Percentiles rank a stretch among this genome's conserved stretches.
Evolutionary conservation across 2,888 invertebrate species (phyloP).

Genomic region (Ophioninae sp.): DNA sequence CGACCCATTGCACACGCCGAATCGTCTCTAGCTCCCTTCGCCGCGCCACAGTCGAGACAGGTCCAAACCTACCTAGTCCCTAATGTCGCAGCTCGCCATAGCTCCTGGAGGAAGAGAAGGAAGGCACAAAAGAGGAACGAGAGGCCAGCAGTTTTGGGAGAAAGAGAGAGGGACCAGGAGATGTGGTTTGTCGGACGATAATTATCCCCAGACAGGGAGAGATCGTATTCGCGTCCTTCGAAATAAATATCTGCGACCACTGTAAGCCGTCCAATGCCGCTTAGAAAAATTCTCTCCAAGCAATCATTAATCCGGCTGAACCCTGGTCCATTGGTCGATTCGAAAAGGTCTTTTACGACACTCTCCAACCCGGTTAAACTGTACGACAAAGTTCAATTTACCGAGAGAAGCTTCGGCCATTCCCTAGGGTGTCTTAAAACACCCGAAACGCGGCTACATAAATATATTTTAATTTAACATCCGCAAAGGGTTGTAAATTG

Average conservation of each 20-base stretch:
- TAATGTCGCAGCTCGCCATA: slow-evolving; percentile 69
- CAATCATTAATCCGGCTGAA: slow-evolving; percentile 50
- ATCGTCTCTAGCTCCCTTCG: slow-evolving; percentile 74
- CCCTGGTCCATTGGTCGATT: slow-evolving; percentile 54
- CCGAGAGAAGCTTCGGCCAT: slow-evolving; percentile 48
- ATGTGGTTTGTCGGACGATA: slow-evolving; percentile 67
- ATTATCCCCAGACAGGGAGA: slow-evolving; percentile 67
- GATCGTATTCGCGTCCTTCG: slow-evolving; percentile 57
- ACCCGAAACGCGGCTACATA: slow-evolving; percentile 69
- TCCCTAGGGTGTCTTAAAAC: slow-evolving; percentile 71
- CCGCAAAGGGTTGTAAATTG: slow-evolving; percentile 75
- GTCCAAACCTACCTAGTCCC: slow-evolving; percentile 70
- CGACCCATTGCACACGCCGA: slow-evolving; percentile 77
- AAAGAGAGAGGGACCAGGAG: slow-evolving; percentile 41
- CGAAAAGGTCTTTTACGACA: slow-evolving; percentile 38
- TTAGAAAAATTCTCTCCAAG: slow-evolving; percentile 56
- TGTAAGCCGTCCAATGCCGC: slow-evolving; percentile 30
- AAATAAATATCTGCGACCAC: slow-evolving; percentile 55
- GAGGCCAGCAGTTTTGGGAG: slow-evolving; percentile 14
- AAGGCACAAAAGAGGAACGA: slow-evolving; percentile 10
- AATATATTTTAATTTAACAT: slow-evolving; percentile 77
- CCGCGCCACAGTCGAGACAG: slow-evolving; percentile 69
- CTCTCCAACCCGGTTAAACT: slow-evolving; percentile 4
- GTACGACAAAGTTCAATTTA: slow-evolving; percentile 36
- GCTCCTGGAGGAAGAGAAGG: slow-evolving; percentile 36